Evolutionary conservation across 2,113 vertebrate genomes (phyloP), one percentile per base, ranked within the genome.

Genomic region (Dolichallabes microphthalmus): DNA sequence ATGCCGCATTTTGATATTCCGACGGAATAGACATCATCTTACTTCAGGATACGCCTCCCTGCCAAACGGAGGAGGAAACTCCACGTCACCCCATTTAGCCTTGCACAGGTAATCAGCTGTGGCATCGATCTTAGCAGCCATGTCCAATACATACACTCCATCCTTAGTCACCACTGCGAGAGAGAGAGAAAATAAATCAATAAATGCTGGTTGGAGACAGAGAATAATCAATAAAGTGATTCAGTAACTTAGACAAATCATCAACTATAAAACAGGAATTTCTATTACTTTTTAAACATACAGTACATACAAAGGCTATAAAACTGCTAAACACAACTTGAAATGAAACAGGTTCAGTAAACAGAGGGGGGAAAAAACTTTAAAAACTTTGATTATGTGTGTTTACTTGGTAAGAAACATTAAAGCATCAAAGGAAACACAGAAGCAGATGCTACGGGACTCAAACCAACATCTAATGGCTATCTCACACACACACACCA

Each of bases 1-100:
- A n/a, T n/a, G n/a, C n/a, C n/a, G n/a, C n/a, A n/a, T n/a, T n/a
- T n/a, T n/a, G n/a, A n/a, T n/a, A n/a, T n/a, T n/a, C n/a, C n/a
- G n/a, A n/a, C n/a, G n/a, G n/a, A n/a, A n/a, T n/a, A n/a, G n/a
- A n/a, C n/a, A 60, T n/a, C 35, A 27, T 20, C 57, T 61, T 80
- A 96, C 98, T 97, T 99, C 98, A 11, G 98, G 97, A 87, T 99
- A 99, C n/a, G 98, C 98, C 90, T 99, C 98, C 68, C 98, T 96
- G 75, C 98, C 98, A 2, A 99, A 99, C 20, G 98, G 98, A 14
- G 98, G 98, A 1, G 98, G 98, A 88, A 99, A 99, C 88, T 98
- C 98, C 88, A 99, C 95, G 0, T 99, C 97, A 0, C 98, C 98
- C 98, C 98, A 99, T 80, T 99, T 99, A 89, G 96, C 95, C 93